Conservation (phyloP, 2,888 invertebrate species). For the Phrixothrix hirtus region DNA sequence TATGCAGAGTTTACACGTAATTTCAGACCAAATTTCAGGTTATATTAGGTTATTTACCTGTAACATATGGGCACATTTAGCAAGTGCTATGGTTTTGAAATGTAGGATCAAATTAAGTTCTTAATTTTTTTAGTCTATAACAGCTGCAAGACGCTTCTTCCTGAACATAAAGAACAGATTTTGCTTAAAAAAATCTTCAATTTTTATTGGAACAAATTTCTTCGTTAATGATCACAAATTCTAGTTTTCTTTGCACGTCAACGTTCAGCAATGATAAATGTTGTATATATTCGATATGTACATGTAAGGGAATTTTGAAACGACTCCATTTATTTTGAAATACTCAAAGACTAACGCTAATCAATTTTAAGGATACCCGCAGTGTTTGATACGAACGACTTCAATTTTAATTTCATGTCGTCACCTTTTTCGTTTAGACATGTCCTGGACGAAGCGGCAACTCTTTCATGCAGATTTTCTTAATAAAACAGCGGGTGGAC, state of each 20-base stretch:
- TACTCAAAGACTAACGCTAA: conserved; percentile 8
- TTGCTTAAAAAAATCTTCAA: background rate
- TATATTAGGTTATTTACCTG: conserved; percentile 17
- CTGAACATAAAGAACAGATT: background rate
- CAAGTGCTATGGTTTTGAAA: conserved; percentile 18
- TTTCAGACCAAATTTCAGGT: conserved; percentile 16
- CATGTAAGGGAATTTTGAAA: conserved; percentile 5
- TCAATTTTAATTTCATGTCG: conserved; percentile 14
- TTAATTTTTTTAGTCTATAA: conserved; percentile 18
- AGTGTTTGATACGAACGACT: conserved; percentile 15
- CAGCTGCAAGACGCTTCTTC: conserved; percentile 13
- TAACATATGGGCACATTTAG: conserved; percentile 17
- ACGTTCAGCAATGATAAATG: too few relatives aligned
- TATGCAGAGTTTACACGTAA: conserved; percentile 11
- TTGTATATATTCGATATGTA: too few relatives aligned
- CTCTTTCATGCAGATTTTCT: conserved; percentile 20
- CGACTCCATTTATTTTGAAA: conserved; percentile 6
- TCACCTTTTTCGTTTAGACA: conserved; percentile 16
- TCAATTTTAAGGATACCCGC: conserved; percentile 18
- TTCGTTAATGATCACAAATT: too few relatives aligned
- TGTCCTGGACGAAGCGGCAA: conserved; percentile 13
- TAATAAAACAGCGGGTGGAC: conserved; percentile 24
- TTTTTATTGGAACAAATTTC: too few relatives aligned
- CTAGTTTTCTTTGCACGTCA: too few relatives aligned
- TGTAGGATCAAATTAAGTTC: conserved; percentile 20